These are phyloP conservation scores for Rhagologus leucostigma DNA, from an alignment of 2,113 vertebrate species.

Conservation along the genomic window DNA sequence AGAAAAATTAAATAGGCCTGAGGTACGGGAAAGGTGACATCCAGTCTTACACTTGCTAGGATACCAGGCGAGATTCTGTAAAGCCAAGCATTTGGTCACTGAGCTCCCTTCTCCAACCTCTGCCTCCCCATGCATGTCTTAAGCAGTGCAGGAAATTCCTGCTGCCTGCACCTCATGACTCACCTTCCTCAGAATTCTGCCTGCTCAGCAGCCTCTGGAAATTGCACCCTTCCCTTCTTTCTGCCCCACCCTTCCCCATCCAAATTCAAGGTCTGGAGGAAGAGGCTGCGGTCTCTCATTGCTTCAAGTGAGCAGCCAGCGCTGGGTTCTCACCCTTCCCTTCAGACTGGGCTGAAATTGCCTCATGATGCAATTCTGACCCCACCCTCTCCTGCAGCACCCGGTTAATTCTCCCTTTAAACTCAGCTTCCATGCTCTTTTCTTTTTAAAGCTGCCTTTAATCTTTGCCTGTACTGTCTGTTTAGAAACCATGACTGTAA, in stretches of 20 bases:
- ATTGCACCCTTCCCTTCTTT: not conserved
- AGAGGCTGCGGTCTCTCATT: not conserved
- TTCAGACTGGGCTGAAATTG: not conserved
- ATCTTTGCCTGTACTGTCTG: not conserved
- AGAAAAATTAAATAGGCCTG: not conserved
- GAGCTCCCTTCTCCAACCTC: not conserved
- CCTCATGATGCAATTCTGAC: not conserved
- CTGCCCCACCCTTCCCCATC: slow-evolving; percentile 41
- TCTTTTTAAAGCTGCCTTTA: not conserved
- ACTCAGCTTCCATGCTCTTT: not conserved
- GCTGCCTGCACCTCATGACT: slow-evolving; percentile 29
- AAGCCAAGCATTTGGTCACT: not conserved
- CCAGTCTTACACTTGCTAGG: not conserved
- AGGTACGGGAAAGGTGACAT: not conserved
- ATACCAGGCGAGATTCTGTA: not conserved
- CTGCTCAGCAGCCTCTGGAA: slow-evolving; percentile 33
- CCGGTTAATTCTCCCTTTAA: not conserved
- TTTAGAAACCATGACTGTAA: not conserved
- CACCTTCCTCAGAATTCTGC: slow-evolving; percentile 26
- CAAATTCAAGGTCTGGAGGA: not conserved
- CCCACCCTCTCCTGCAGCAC: slow-evolving; percentile 39
- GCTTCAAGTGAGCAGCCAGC: not conserved
- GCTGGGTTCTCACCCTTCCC: not conserved
- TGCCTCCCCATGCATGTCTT: not conserved
- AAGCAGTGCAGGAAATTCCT: slow-evolving; percentile 41